Evolutionary conservation across 2,113 vertebrate genomes (phyloP).

Genomic region (Fregetta grallaria): DNA sequence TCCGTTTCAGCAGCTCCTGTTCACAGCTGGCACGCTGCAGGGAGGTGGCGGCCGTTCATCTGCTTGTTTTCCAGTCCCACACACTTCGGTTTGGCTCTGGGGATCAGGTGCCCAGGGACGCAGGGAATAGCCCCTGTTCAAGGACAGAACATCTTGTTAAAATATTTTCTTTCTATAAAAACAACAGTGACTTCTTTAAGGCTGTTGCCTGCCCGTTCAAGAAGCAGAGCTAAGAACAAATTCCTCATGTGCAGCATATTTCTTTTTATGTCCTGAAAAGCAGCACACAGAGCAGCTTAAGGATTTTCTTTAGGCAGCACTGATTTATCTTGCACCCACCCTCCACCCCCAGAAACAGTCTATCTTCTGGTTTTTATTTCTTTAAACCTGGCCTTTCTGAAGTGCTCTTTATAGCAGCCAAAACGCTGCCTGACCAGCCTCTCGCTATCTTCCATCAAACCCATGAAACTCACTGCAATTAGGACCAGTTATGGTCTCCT

Average conservation of each 20-base stretch:
- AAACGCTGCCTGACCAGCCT: not conserved
- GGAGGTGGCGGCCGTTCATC: rapidly evolving
- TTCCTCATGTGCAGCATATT: not conserved
- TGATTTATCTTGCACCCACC: not conserved
- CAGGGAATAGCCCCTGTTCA: not conserved
- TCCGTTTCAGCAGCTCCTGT: not conserved
- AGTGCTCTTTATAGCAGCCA: not conserved
- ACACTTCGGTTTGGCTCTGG: rapidly evolving
- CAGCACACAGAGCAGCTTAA: not conserved
- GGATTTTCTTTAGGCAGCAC: not conserved
- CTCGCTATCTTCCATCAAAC: not conserved
- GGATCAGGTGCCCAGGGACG: not conserved
- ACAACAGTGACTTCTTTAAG: not conserved
- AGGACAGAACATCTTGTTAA: not conserved
- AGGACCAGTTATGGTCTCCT: not conserved
- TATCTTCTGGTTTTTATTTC: not conserved
- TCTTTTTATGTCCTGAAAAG: not conserved
- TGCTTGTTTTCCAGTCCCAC: not conserved
- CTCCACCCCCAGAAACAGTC: not conserved
- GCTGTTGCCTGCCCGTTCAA: rapidly evolving
- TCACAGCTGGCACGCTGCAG: not conserved
- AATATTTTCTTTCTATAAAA: not conserved
- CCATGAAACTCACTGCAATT: not conserved
- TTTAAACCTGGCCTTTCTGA: not conserved
- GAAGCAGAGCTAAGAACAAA: not conserved